phyloP scores from a whole-genome alignment of 2,113 vertebrate species.

The Corapipo altera region DNA sequence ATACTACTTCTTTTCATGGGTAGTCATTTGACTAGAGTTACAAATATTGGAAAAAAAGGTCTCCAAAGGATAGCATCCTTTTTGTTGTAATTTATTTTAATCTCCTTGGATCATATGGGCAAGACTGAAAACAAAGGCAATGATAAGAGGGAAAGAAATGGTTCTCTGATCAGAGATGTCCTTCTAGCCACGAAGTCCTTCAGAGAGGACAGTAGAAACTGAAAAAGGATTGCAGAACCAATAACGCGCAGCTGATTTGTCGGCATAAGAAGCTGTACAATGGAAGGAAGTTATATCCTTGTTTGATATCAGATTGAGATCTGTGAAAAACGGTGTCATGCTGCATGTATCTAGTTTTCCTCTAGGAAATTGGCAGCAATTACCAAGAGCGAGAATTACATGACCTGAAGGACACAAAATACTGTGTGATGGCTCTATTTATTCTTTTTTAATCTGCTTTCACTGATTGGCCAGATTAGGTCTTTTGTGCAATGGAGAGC shows the following conservation, averaged over 20 bases:
- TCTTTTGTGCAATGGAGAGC: background rate
- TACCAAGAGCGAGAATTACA: fast-evolving
- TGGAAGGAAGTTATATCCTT: background rate
- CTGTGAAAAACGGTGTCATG: background rate
- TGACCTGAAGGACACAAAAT: background rate
- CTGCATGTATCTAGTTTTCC: background rate
- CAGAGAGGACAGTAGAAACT: background rate
- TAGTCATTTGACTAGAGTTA: background rate
- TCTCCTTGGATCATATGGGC: background rate
- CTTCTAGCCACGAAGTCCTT: background rate
- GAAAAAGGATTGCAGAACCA: background rate
- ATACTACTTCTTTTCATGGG: background rate
- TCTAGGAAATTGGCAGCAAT: background rate
- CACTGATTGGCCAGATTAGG: background rate
- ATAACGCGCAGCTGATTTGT: background rate
- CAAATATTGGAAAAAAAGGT: background rate
- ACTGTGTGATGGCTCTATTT: background rate
- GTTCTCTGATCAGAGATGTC: background rate
- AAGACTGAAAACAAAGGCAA: background rate
- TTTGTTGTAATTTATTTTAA: background rate
- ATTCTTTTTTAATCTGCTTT: background rate
- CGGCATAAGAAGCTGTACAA: background rate
- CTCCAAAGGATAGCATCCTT: background rate
- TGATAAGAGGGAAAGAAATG: background rate
- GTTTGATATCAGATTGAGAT: background rate